These are phyloP conservation scores for Gulo gulo DNA, from an alignment of 2,113 vertebrate species.

Conservation along the genomic window DNA sequence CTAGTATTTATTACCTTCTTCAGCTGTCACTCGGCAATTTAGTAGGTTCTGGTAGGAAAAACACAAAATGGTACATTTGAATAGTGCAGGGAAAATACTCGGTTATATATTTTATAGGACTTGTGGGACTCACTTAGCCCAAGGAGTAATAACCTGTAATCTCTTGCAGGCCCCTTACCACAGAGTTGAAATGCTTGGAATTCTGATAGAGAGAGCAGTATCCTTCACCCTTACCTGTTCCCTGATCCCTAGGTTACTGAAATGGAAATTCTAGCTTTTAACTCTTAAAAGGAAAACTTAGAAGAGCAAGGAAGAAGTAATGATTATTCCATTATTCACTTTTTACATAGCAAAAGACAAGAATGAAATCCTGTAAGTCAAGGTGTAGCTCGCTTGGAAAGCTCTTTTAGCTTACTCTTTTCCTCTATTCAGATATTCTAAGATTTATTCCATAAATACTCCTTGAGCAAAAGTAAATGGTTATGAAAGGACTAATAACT, in stretches of 20 bases:
- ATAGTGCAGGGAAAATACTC: neutral
- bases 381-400: constrained; percentile 4
- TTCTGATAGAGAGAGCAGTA: neutral
- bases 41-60: constrained; percentile 9
- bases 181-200: constrained; percentile 38
- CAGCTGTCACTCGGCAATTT: constrained; percentile 3
- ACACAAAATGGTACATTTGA: neutral
- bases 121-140: neutral
- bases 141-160: neutral
- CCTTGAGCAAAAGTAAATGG: neutral
- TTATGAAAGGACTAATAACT: constrained; percentile 18
- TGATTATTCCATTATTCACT: neutral
- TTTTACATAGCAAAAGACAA: constrained; percentile 20
- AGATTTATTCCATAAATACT: neutral
- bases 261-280: constrained; percentile 24
- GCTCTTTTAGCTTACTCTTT: neutral
- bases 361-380: neutral
- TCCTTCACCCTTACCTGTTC: neutral
- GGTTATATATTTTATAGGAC: neutral
- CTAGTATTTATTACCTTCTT: neutral
- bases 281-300: neutral
- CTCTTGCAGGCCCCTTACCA: neutral
- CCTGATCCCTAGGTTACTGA: neutral
- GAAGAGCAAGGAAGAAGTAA: neutral
- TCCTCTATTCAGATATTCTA: constrained; percentile 5